Evolutionary conservation across 1,140 invertebrate genomes (phyloP), one percentile per base, ranked within the genome.

Genomic region (Orius insidiosus): DNA sequence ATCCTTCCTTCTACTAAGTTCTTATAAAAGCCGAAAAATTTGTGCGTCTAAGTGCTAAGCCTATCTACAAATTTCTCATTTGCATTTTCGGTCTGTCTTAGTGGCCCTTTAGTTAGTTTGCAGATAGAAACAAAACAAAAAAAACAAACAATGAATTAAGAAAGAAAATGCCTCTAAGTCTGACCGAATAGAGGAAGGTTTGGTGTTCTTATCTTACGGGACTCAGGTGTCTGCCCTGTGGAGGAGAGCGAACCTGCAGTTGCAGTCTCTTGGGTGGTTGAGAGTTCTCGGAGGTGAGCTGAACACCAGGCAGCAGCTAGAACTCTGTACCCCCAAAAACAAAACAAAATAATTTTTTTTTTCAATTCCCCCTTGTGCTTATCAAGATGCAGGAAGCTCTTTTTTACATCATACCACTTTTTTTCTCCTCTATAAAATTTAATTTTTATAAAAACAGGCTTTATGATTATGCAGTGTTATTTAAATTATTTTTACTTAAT

Each of bases 241-340:
- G 57, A 85, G 72, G 59, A 85, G 71, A 58, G 81, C 81, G 64
- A 85, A 85, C 63, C 85, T 80, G 71, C 81, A 85, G 67, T 80
- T 80, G 63, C 81, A 85, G 61, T 85, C 81, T 58, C 80, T 74
- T 44, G 75, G 70, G 58, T 82, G 80, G 59, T 72, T 64, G 53
- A 69, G 63, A 60, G 78, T 74, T 54, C 79, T 71, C 52, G 78
- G 76, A 11, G 54, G 52, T 7, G 47, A 47, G 64, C 78, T 75
- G 63, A 83, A 79, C 69, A 83, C 75, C 49, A 82, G 68, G 60
- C 80, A 81, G 73, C 80, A 85, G 31, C 38, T 40, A 10, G 38
- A 40, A 16, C 11, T 40, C 38, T 40, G 38, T 16, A 24, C 24
- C 24, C 58, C 78, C 77, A 63, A 78, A 76, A 58, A 55, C 37